A percentile compares a stretch with the other conserved stretches of the same genome.
Evolutionary conservation across 2,888 invertebrate genomes (phyloP).

Genomic region (Scelioninae gen. 2): DNA sequence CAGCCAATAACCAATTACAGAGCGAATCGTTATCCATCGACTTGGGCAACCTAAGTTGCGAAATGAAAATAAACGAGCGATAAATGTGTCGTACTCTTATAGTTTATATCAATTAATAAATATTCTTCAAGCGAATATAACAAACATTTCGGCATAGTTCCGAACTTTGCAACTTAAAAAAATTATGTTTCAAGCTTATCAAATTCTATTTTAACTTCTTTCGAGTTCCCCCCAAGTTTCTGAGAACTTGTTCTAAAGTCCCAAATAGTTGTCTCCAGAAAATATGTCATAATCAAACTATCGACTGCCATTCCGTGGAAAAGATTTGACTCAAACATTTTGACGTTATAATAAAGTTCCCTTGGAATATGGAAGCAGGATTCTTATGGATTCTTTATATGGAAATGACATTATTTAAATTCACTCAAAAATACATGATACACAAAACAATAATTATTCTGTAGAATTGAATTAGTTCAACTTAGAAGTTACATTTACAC

Average conservation of each 20-base stretch:
- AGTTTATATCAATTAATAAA: too few species aligned
- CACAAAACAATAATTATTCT: too few species aligned
- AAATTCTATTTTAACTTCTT: constrained; percentile 27
- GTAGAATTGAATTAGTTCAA: too few species aligned
- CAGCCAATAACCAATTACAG: constrained; percentile 31
- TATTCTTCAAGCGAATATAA: too few species aligned
- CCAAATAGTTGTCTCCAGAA: constrained; percentile 26
- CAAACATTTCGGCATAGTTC: constrained; percentile 2
- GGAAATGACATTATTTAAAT: too few species aligned
- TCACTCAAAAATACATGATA: too few species aligned
- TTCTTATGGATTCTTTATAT: background rate
- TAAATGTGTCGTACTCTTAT: constrained; percentile 2
- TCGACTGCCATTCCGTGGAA: constrained; percentile 15
- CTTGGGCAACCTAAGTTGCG: too few species aligned
- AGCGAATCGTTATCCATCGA: too few species aligned
- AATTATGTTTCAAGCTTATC: constrained; percentile 20
- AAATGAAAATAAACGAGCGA: background rate
- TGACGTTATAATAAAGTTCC: constrained; percentile 20
- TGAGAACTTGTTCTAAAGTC: constrained; percentile 30
- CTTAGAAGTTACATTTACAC: too few species aligned
- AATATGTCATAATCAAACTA: constrained; percentile 41
- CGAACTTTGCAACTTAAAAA: constrained; percentile 19
- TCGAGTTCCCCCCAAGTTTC: constrained; percentile 21
- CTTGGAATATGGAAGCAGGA: background rate
- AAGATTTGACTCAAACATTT: constrained; percentile 11